Conservation (phyloP, 2,888 invertebrate species). For the Tachina grossa region DNA sequence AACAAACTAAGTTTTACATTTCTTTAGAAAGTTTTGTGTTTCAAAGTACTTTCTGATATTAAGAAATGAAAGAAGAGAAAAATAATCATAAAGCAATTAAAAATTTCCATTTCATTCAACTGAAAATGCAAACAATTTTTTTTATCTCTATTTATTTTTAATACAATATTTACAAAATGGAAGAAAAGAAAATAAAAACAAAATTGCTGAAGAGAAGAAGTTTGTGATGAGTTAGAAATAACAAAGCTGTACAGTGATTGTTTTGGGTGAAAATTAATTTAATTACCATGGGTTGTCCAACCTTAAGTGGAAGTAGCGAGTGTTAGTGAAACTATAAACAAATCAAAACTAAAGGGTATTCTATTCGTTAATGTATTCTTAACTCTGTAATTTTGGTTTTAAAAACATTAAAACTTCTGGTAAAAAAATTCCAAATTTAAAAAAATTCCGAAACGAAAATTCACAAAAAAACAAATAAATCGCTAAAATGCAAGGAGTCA, state of each 20-base stretch:
- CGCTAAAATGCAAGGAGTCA: no score
- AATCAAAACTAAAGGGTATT: no score
- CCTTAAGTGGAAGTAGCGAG: background rate
- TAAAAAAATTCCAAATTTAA: no score
- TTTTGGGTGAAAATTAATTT: background rate
- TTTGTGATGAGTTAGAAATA: slow-evolving; percentile 47
- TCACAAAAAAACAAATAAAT: no score
- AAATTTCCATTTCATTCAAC: slow-evolving; percentile 81
- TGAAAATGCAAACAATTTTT: slow-evolving; percentile 68
- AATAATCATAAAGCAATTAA: slow-evolving; percentile 77
- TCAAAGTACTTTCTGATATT: background rate
- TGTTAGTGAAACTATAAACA: no score
- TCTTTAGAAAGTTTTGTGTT: background rate
- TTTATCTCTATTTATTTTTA: slow-evolving; percentile 24
- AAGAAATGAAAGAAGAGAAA: slow-evolving; percentile 14
- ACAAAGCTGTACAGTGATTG: slow-evolving; percentile 11
- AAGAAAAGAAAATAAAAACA: slow-evolving; percentile 1
- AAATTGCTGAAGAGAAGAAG: slow-evolving; percentile 33
- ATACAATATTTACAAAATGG: slow-evolving; percentile 55
- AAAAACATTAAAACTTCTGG: no score
- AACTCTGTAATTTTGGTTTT: no score
- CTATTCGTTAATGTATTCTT: no score
- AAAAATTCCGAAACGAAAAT: no score
- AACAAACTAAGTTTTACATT: background rate
- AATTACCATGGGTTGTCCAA: slow-evolving; percentile 26